Evolutionary conservation across 1,140 invertebrate species (phyloP).

Genomic region (Philotrypesis tridentata): DNA sequence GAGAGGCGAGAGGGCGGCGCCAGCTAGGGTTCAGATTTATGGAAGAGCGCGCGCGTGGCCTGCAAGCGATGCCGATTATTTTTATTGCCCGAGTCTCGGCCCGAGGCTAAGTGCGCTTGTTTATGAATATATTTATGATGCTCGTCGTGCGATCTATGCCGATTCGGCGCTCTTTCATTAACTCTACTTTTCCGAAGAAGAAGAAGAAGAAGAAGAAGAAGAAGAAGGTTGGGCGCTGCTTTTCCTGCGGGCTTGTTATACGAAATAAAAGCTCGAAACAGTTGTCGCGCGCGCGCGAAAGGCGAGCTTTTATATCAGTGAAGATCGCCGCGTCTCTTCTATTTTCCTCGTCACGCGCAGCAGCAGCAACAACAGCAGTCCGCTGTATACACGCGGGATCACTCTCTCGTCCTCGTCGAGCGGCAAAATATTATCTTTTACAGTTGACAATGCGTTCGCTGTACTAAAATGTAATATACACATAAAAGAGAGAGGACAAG

Average conservation of each 20-base stretch:
- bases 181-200: background rate
- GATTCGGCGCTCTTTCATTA: background rate
- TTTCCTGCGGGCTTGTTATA: too few relatives aligned
- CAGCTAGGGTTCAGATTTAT: background rate
- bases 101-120: background rate
- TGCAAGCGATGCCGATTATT: conserved; percentile 23
- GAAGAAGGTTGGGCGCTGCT: too few relatives aligned
- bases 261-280: background rate
- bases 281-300: too few relatives aligned
- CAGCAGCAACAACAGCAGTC: background rate
- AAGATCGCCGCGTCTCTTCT: background rate
- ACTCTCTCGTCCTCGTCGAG: background rate
- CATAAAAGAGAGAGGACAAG: conserved; percentile 20
- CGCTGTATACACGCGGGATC: background rate
- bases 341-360: background rate
- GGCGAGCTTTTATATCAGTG: background rate
- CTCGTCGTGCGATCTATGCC: too few relatives aligned
- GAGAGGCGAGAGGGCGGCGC: too few relatives aligned
- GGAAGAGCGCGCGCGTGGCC: background rate
- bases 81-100: background rate
- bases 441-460: background rate
- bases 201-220: too few relatives aligned
- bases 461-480: conserved; percentile 16
- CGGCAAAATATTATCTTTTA: conserved; percentile 26
- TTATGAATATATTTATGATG: conserved; percentile 5